Evolutionary conservation across 2,888 invertebrate genomes (phyloP).

Genomic region (Himalopsyche japonica): DNA sequence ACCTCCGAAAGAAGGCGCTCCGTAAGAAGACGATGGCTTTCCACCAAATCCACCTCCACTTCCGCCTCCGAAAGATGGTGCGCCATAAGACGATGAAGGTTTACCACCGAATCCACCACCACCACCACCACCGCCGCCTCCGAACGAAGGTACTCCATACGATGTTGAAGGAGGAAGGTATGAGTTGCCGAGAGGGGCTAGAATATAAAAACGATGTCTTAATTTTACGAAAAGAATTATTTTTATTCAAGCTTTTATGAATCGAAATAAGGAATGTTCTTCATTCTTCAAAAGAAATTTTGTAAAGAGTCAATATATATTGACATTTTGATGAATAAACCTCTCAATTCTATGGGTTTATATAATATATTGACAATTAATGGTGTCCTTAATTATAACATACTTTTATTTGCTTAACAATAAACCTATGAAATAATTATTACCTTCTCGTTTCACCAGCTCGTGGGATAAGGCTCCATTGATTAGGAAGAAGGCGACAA

Average conservation of each 20-base stretch:
- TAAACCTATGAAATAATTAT: background rate
- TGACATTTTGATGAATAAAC: too few species aligned
- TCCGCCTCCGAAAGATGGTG: slow-evolving; percentile 42
- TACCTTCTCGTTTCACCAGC: slow-evolving; percentile 35
- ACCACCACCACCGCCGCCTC: slow-evolving; percentile 41
- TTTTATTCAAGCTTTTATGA: too few species aligned
- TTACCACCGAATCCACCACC: slow-evolving; percentile 34
- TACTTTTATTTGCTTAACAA: too few species aligned
- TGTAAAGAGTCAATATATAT: too few species aligned
- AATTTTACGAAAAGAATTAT: too few species aligned
- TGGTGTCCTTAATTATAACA: too few species aligned
- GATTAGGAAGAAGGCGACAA: slow-evolving; percentile 29
- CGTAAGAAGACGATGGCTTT: slow-evolving; percentile 48
- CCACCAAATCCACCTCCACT: slow-evolving; percentile 44
- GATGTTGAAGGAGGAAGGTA: slow-evolving; percentile 63
- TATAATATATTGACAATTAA: too few species aligned
- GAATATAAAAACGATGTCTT: slow-evolving; percentile 31
- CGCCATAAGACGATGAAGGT: slow-evolving; percentile 43
- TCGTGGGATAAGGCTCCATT: slow-evolving; percentile 17
- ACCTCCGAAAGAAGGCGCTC: slow-evolving; percentile 43
- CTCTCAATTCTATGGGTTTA: too few species aligned
- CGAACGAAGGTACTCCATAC: slow-evolving; percentile 50
- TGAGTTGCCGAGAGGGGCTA: slow-evolving; percentile 62
- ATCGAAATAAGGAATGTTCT: too few species aligned
- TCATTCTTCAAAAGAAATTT: too few species aligned